Evolutionary conservation across 2,113 vertebrate genomes (phyloP), one percentile per base, ranked within the genome.

Genomic region (Melospiza melodia): DNA sequence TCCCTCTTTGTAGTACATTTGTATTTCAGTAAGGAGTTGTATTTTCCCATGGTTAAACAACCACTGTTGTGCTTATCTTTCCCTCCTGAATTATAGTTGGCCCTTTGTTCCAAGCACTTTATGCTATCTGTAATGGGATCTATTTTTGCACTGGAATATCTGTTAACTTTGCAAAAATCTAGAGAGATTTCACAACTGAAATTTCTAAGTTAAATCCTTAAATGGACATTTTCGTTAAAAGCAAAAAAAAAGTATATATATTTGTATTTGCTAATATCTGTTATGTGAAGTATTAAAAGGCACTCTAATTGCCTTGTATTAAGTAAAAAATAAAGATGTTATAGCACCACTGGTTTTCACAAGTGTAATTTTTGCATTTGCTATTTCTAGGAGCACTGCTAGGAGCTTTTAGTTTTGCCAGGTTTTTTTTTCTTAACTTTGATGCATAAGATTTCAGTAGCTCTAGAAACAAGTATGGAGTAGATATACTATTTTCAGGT

Each of bases 61-160:
- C 95, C 83, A 96, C 92, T 93, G 93, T 94, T 68, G 63, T 96
- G 94, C 94, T 97, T 97, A 96, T 97, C 93, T 72, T 95, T 86
- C 68, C 84, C 69, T 74, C 58, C 48, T 92, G 87, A 96, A 95
- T 95, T 93, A 93, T 81, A 95, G 95, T 97, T 95, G 96, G 96
- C 97, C 96, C 97, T 98, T 98, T 89, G 98, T 98, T 98, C 98
- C 97, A 98, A 98, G 99, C 99, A 99, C 99, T 99, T 99, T 99
- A 99, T 96, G 97, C 98, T 98, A 86, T 98, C 97, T 98, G 97
- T 97, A 97, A 98, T 98, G 96, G 96, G 97, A 98, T 98, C 97
- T 98, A 97, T 98, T 98, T 98, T 98, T 98, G 98, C 98, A 99
- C 99, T 99, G 98, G 98, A 99, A 98, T 98, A 98, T 97, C 97